Evolutionary conservation across 2,113 vertebrate genomes (phyloP).

Genomic region (Phrynocephalus versicolor): DNA sequence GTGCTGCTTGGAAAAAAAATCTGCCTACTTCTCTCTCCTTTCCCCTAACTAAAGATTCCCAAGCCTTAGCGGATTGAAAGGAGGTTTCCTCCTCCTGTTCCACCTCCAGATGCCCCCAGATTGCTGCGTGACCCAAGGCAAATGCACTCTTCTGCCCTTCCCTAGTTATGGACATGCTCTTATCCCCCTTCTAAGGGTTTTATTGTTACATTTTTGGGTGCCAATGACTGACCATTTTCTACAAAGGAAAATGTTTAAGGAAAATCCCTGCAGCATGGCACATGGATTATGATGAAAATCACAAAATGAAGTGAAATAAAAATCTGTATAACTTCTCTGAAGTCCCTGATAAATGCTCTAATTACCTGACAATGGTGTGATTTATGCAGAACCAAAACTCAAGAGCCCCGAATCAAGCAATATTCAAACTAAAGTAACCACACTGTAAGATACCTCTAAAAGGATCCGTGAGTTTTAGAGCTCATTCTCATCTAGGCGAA

Average conservation of each 20-base stretch:
- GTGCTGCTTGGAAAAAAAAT: too few relatives aligned
- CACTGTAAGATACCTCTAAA: fast-evolving
- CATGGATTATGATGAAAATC: too few relatives aligned
- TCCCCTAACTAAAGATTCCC: too few relatives aligned
- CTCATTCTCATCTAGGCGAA: fast-evolving
- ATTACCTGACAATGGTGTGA: slow-evolving; percentile 31
- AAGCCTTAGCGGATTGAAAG: too few relatives aligned
- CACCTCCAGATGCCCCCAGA: too few relatives aligned
- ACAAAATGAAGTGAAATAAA: background rate
- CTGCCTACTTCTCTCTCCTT: too few relatives aligned
- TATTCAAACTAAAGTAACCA: background rate
- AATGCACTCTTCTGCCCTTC: too few relatives aligned
- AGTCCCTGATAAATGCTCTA: slow-evolving; percentile 34
- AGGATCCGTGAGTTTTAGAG: background rate
- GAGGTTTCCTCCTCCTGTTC: too few relatives aligned
- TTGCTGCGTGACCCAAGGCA: too few relatives aligned
- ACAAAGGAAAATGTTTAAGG: background rate
- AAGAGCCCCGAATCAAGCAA: background rate
- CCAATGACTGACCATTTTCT: background rate
- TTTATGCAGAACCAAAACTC: background rate
- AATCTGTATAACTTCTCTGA: slow-evolving; percentile 47
- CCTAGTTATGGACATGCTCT: too few relatives aligned
- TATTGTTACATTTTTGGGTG: slow-evolving; percentile 27
- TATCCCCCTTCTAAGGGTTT: slow-evolving; percentile 37
- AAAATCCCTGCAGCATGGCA: too few relatives aligned